Percentiles rank a stretch among this genome's conserved stretches.
phyloP scores from a whole-genome alignment of 1,140 invertebrate genomes.

The Philotrypesis tridentata region DNA sequence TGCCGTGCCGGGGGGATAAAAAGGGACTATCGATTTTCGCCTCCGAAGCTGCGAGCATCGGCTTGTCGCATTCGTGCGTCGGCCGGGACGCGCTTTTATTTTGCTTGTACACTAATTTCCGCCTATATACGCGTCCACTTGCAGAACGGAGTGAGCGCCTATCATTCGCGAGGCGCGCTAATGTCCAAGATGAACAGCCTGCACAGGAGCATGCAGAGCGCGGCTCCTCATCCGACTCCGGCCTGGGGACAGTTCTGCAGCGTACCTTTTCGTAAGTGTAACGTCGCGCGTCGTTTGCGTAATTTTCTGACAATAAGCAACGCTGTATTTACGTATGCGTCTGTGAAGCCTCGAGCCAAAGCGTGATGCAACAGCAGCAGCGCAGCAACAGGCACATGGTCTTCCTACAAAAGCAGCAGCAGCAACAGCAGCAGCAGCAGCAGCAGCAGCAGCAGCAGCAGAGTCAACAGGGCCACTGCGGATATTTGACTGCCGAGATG shows the following conservation, averaged over 20 bases:
- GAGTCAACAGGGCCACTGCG: constrained; percentile 55
- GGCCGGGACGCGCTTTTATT: not conserved
- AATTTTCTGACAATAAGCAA: too few relatives aligned
- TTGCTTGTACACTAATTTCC: not conserved
- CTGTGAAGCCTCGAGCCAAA: constrained; percentile 52
- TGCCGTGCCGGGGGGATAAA: not conserved
- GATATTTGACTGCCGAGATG: constrained; percentile 61
- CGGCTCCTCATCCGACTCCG: constrained; percentile 56
- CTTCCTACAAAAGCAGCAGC: constrained; percentile 66
- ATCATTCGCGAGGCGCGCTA: constrained; percentile 62
- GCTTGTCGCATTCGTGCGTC: too few relatives aligned
- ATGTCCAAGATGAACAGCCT: constrained; percentile 62
- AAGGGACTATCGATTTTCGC: not conserved
- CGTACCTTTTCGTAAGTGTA: constrained; percentile 66
- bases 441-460: constrained; percentile 34
- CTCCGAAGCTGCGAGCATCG: not conserved
- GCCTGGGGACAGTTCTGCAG: constrained; percentile 70
- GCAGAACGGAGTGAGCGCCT: constrained; percentile 64
- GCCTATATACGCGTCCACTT: constrained; percentile 30
- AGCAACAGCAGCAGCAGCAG: constrained; percentile 61
- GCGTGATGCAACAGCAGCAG: constrained; percentile 58
- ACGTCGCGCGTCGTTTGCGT: not conserved
- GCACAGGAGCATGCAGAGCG: constrained; percentile 63
- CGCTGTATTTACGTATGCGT: not conserved
- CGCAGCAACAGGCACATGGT: constrained; percentile 66